Evolutionary conservation across 2,888 invertebrate species (phyloP).

Genomic region (Apamea epomidion): DNA sequence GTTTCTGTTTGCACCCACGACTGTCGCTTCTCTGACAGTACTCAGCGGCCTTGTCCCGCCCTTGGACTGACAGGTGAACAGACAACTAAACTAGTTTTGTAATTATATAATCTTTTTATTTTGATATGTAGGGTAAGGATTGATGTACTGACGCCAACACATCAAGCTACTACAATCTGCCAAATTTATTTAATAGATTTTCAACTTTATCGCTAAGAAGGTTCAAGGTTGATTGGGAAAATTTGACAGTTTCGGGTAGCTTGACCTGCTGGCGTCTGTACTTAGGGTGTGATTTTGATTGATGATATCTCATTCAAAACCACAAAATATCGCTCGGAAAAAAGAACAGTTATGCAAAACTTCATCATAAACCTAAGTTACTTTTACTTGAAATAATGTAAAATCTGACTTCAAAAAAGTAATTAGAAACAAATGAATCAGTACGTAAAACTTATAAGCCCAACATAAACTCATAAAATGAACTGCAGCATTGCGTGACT

Average conservation of each 20-base stretch:
- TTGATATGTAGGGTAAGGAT: not conserved
- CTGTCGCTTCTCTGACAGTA: constrained; percentile 14
- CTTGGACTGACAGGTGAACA: constrained; percentile 29
- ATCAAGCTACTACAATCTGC: too few species aligned
- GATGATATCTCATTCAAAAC: not conserved
- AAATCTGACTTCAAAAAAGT: not conserved
- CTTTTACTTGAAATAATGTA: not conserved
- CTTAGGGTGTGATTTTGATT: not conserved
- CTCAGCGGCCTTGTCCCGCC: constrained; percentile 26
- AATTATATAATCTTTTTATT: constrained; percentile 7
- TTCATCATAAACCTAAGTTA: not conserved
- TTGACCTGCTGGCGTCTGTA: too few species aligned
- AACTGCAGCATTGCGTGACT: constrained; percentile 23
- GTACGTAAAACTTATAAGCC: not conserved
- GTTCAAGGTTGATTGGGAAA: too few species aligned
- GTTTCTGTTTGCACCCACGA: constrained; percentile 27
- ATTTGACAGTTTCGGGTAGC: too few species aligned
- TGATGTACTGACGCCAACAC: too few species aligned
- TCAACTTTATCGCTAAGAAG: too few species aligned
- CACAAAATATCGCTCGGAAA: not conserved
- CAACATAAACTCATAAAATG: constrained; percentile 2
- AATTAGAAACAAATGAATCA: not conserved
- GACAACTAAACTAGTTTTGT: constrained; percentile 44
- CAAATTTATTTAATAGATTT: too few species aligned
- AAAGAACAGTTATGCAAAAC: not conserved